A percentile compares a stretch with the other conserved stretches of the same genome.
Evolutionary conservation across 2,888 invertebrate species (phyloP).

Genomic region (Gnatocerus cornutus): DNA sequence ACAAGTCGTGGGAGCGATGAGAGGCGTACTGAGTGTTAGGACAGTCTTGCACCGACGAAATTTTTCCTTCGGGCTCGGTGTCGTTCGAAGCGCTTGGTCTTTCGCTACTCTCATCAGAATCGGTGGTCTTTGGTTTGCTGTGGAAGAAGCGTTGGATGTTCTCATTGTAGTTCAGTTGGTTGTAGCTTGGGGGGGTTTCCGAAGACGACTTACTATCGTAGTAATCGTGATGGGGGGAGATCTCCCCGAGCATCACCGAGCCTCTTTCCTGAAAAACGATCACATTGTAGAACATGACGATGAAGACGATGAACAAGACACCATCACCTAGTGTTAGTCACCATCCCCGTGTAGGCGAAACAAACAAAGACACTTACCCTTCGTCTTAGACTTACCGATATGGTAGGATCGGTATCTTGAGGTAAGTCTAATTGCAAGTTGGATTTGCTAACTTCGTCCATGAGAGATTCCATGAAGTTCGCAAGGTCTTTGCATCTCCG

Average conservation of each 20-base stretch:
- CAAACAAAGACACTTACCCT: conserved; percentile 54
- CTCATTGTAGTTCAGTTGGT: conserved; percentile 89
- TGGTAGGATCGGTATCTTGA: conserved; percentile 75
- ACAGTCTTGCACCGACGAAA: conserved; percentile 59
- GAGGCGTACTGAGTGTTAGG: conserved; percentile 64
- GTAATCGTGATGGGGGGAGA: conserved; percentile 88
- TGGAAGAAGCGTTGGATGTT: conserved; percentile 79
- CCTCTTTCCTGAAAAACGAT: conserved; percentile 78
- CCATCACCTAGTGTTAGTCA: too few relatives aligned
- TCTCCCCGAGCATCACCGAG: conserved; percentile 88
- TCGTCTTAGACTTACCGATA: conserved; percentile 75
- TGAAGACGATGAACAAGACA: neutral
- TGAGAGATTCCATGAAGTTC: conserved; percentile 82
- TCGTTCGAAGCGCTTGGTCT: conserved; percentile 67
- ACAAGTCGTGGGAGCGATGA: neutral
- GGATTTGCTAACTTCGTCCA: conserved; percentile 78
- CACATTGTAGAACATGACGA: neutral
- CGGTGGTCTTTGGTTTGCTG: conserved; percentile 78
- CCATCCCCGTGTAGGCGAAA: conserved; percentile 29
- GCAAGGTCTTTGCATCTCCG: conserved; percentile 83
- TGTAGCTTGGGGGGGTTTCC: conserved; percentile 88
- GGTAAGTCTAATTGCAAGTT: conserved; percentile 76
- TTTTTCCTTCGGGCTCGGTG: conserved; percentile 69
- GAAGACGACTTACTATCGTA: conserved; percentile 86
- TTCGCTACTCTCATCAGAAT: conserved; percentile 72